Percentiles rank a stretch among this genome's conserved stretches.
These are phyloP conservation scores for Oxyteleia sp. DNA, from an alignment of 2,888 invertebrate species.

Conservation along the genomic window DNA sequence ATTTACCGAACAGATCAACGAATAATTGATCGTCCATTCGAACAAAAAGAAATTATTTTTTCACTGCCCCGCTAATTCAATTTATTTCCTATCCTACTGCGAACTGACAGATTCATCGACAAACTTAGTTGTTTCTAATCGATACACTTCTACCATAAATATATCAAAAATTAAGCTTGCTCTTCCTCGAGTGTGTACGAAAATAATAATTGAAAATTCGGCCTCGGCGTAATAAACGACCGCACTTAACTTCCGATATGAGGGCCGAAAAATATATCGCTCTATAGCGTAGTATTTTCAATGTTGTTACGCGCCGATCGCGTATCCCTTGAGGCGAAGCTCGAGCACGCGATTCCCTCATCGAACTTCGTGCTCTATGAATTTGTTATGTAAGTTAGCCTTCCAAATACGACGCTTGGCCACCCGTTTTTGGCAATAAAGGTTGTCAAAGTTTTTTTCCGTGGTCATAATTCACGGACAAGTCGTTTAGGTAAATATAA, in stretches of 20 bases:
- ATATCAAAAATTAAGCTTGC: too few relatives aligned
- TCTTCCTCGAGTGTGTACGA: too few relatives aligned
- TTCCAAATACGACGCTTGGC: conserved; percentile 26
- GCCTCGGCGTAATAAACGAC: conserved; percentile 32
- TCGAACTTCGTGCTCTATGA: conserved; percentile 39
- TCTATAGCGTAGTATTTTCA: conserved; percentile 41
- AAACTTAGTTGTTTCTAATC: too few relatives aligned
- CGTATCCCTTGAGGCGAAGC: conserved; percentile 32
- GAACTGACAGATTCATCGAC: too few relatives aligned
- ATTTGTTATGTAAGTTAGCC: conserved; percentile 47
- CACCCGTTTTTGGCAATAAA: conserved; percentile 26
- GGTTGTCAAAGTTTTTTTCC: conserved; percentile 7
- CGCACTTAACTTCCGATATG: conserved; percentile 48
- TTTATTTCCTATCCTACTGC: too few relatives aligned
- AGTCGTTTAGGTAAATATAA: neutral
- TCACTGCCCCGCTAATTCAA: too few relatives aligned
- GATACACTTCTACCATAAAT: too few relatives aligned
- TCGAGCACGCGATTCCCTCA: conserved; percentile 54
- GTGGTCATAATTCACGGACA: conserved; percentile 21
- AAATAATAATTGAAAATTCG: conserved; percentile 45
- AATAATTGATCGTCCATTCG: too few relatives aligned
- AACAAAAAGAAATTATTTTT: too few relatives aligned
- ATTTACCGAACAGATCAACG: too few relatives aligned
- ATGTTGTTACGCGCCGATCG: conserved; percentile 57
- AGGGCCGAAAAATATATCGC: conserved; percentile 48